phyloP scores from a whole-genome alignment of 2,888 invertebrate genomes.

The Panopea generosa region DNA sequence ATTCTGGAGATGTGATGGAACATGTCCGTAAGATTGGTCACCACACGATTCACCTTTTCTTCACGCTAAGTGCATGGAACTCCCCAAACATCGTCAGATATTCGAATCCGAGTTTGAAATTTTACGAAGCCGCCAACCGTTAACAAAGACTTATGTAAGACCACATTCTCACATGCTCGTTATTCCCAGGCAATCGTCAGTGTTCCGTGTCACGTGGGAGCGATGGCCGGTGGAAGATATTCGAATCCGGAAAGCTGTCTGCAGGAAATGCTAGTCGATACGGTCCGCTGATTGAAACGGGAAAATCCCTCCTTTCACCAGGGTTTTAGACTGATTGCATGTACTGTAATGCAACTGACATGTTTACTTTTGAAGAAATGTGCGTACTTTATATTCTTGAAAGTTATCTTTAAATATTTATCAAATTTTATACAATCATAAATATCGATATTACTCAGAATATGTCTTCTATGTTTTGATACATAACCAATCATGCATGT shows the following conservation, averaged over 20 bases:
- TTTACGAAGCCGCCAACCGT: slow-evolving; percentile 64
- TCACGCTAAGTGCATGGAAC: slow-evolving; percentile 72
- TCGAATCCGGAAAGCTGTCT: too few relatives aligned
- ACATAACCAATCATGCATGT: too few relatives aligned
- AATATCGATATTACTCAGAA: too few relatives aligned
- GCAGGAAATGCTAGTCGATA: slow-evolving; percentile 72
- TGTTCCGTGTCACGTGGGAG: slow-evolving; percentile 63
- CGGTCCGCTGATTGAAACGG: slow-evolving; percentile 51
- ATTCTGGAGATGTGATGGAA: slow-evolving; percentile 72
- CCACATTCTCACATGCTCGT: slow-evolving; percentile 69
- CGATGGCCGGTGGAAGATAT: slow-evolving; percentile 65
- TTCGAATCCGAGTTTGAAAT: slow-evolving; percentile 71
- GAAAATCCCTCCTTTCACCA: slow-evolving; percentile 52
- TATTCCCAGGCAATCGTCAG: slow-evolving; percentile 71
- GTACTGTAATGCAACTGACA: too few relatives aligned
- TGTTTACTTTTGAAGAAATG: too few relatives aligned
- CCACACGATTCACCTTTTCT: slow-evolving; percentile 73
- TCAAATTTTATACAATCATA: too few relatives aligned
- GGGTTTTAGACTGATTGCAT: slow-evolving; percentile 60
- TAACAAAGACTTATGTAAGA: slow-evolving; percentile 66
- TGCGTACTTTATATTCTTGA: too few relatives aligned
- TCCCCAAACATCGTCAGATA: slow-evolving; percentile 70
- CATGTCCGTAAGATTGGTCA: slow-evolving; percentile 54
- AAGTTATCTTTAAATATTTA: too few relatives aligned
- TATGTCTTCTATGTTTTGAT: too few relatives aligned